These are phyloP conservation scores for Botrylloides violaceus DNA, from an alignment of 23 tunicate genomes.

Conservation along the genomic window DNA sequence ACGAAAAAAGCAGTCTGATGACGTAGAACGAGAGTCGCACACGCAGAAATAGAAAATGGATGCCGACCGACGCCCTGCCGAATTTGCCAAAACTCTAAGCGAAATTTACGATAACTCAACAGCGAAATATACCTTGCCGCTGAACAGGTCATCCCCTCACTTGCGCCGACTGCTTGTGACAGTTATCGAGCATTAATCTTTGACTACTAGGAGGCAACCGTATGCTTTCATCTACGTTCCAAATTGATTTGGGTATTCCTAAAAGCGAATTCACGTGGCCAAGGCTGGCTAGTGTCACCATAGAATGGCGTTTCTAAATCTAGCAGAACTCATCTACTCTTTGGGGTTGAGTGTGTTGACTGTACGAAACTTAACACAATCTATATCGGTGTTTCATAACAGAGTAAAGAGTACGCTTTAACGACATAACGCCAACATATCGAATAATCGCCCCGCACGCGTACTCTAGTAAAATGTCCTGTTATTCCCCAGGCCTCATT, in stretches of 20 bases:
- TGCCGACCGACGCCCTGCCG: background rate
- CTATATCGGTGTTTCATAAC: background rate
- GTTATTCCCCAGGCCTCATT: no score
- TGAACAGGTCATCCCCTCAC: background rate
- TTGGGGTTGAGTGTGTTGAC: background rate
- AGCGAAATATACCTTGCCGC: background rate
- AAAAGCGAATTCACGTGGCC: no score
- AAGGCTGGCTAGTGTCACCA: background rate
- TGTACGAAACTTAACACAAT: background rate
- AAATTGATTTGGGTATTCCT: background rate
- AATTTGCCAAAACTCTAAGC: no score
- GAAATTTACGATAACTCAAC: background rate
- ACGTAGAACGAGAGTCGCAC: background rate
- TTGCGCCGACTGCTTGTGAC: no score
- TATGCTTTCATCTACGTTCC: background rate
- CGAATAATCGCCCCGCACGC: no score
- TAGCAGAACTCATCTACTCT: background rate
- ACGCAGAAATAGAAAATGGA: background rate
- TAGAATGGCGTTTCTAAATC: background rate
- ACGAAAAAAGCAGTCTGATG: background rate
- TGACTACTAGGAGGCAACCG: background rate
- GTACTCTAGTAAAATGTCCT: no score
- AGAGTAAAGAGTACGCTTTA: background rate
- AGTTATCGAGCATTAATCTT: background rate
- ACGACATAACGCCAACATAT: background rate